These are phyloP conservation scores for Archegozetes longisetosus DNA, from an alignment of 1,140 invertebrate species.

Conservation along the genomic window DNA sequence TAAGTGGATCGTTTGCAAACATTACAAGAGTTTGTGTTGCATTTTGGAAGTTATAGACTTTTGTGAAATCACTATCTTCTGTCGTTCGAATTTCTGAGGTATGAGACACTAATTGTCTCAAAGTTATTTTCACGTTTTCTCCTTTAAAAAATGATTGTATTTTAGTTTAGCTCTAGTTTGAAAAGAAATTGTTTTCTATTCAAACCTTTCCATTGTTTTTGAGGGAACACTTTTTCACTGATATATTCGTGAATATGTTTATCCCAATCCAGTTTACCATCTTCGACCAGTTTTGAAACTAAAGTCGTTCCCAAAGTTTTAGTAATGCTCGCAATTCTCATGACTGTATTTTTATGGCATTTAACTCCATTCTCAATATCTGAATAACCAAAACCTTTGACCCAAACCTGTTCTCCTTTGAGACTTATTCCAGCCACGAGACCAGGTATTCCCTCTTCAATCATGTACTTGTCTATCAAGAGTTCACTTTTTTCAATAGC, in stretches of 20 bases:
- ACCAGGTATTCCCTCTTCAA: conserved; percentile 31
- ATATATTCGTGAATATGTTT: not conserved
- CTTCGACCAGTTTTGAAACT: conserved; percentile 39
- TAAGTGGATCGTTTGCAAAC: not conserved
- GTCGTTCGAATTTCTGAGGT: not conserved
- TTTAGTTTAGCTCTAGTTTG: too few species aligned
- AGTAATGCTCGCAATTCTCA: conserved; percentile 47
- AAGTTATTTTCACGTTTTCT: conserved; percentile 6
- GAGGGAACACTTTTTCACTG: not conserved
- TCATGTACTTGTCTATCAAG: too few species aligned
- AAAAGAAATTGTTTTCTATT: too few species aligned
- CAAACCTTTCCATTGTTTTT: too few species aligned
- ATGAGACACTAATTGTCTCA: conserved; percentile 2
- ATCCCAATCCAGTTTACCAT: conserved; percentile 15
- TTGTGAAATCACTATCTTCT: not conserved
- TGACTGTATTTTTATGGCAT: conserved; percentile 35
- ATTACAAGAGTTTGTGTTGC: not conserved
- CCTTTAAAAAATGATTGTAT: too few species aligned
- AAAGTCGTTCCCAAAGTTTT: conserved; percentile 40
- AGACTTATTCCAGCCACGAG: conserved; percentile 37
- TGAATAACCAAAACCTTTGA: conserved; percentile 38
- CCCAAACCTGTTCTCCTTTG: conserved; percentile 37
- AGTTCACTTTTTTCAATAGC: too few species aligned
- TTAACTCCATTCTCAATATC: conserved; percentile 40
- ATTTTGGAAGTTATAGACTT: conserved; percentile 10